Evolutionary conservation across 2,797 vertebrate species (phyloP), one percentile per base, ranked within the genome.

Genomic region (Micromesistius poutassou): DNA sequence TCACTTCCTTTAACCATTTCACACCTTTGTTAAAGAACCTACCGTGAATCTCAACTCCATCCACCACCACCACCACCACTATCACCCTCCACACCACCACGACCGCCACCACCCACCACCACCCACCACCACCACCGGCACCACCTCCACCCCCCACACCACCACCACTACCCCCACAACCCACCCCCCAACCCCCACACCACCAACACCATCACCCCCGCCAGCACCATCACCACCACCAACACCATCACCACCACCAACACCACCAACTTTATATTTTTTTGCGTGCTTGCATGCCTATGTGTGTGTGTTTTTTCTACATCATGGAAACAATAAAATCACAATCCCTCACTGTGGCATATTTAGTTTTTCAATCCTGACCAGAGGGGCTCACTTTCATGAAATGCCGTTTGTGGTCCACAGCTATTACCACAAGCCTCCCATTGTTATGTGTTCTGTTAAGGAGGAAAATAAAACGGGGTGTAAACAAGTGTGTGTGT

Each of bases 11-110:
- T 72, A 77, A 72, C 30, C 76, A 35, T 71, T 73, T 12, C 73
- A 19, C 40, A 79, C 9, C 13, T 78, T 81, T 75, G 31, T 50
- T 50, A 55, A 16, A 72, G 77, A 81, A 35, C 30, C n/a, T 42
- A 5, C 62, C 33, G 50, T 38, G 30, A 71, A 70, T 14, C 68
- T 38, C 68, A 28, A n/a, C 36, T 30, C 30, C 35, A 19, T 25
- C 71, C 30, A 35, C 22, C 62, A 30, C n/a, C 30, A 35, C 22
- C 62, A 30, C n/a, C 25, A 30, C 25, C 66, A 28, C 66, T 38
- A 38, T 10, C 36, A 38, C 7, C 36, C 9, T 36, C 36, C 36
- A 7, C 36, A 36, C 36, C 36, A 36, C 36, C 40, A 16, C 12
- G 1, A 42, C 40, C 40, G 5, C 31, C 31, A 33, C 4, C 31